Evolutionary conservation across 2,888 invertebrate species (phyloP).

Genomic region (Invenusta paracnida): DNA sequence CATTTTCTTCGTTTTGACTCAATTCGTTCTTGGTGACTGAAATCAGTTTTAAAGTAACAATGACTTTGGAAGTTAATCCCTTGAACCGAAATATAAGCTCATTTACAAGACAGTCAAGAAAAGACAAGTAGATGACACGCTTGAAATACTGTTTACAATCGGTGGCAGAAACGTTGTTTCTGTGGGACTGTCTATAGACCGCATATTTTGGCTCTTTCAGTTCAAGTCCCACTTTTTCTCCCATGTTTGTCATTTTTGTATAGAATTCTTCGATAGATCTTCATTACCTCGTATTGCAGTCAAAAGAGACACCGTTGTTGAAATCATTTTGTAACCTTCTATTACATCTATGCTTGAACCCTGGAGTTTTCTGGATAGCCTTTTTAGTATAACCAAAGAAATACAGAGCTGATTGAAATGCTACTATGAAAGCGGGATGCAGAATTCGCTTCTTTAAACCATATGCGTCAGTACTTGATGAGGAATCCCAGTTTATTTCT

Average conservation of each 20-base stretch:
- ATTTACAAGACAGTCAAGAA: constrained; percentile 44
- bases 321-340: too few relatives aligned
- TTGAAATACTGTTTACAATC: constrained; percentile 45
- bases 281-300: too few relatives aligned
- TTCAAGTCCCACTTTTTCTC: constrained; percentile 31
- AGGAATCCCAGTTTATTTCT: too few relatives aligned
- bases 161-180: constrained; percentile 44
- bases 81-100: background rate
- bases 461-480: too few relatives aligned
- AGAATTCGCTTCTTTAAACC: too few relatives aligned
- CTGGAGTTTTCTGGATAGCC: too few relatives aligned
- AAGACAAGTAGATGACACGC: constrained; percentile 44
- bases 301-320: too few relatives aligned
- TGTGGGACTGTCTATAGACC: constrained; percentile 44
- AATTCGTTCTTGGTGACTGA: background rate
- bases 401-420: too few relatives aligned
- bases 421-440: too few relatives aligned
- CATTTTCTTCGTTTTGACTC: background rate
- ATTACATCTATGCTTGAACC: too few relatives aligned
- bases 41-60: background rate
- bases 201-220: constrained; percentile 44
- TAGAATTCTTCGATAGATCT: too few relatives aligned
- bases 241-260: background rate
- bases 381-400: too few relatives aligned
- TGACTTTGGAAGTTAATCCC: background rate